Evolutionary conservation across 2,888 invertebrate species (phyloP), one percentile per base, ranked within the genome.

Genomic region (Cylloceria caligata): DNA sequence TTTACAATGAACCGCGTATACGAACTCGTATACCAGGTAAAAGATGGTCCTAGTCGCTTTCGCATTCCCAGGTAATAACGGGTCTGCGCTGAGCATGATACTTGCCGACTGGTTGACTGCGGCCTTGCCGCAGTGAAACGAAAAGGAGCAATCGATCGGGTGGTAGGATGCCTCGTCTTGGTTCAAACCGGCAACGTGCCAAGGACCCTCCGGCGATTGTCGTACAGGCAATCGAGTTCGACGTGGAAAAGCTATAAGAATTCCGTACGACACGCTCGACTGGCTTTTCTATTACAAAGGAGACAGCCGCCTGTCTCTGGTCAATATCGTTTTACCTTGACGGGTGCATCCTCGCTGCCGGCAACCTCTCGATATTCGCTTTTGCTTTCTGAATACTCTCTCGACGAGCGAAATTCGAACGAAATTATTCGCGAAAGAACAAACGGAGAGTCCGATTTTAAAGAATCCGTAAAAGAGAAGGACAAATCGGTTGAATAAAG

Each of bases 11-110:
- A 19, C 9, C n/a, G 24, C n/a, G 47, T 30, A 19, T 30, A 47
- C 47, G 21, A 24, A 27, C 19, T 21, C 34, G 49, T 16, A 49
- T 52, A 52, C n/a, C 9, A 7, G 3, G 67, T 36, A 36, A 75
- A 71, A 67, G 72, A 76, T 75, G 78, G 47, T 72, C 71, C 72
- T 57, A 57, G 72, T 60, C 49, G 60, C 84, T 84, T 87, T 88
- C 87, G 89, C 87, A 90, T 90, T 90, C 88, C 84, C 86, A 81
- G 83, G 85, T 90, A 89, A 90, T 91, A 88, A 90, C 89, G 90
- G 88, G 86, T 85, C 88, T 88, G 82, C 80, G 62, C 69, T 71
- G 74, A 60, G 27, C 57, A 67, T 57, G 57, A 55, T 64, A 39
- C 71, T 27, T 45, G 45, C 45, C 27, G 16, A 27, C 30, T 27